phyloP scores from a whole-genome alignment of 1,140 invertebrate genomes.

The Drosophila pruinosa region DNA sequence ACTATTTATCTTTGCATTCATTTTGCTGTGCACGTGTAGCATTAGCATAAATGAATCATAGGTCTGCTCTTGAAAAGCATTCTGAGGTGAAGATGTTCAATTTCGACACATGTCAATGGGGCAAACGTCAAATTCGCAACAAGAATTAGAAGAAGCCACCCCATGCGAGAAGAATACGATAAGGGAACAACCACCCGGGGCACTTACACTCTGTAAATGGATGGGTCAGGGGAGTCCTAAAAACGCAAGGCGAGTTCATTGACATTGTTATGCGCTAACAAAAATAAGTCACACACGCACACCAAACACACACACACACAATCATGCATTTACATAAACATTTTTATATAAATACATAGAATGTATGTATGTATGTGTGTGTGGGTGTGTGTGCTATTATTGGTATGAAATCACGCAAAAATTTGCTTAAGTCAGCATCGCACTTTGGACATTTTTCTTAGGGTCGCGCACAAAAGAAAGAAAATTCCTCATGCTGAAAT shows the following conservation, averaged over 20 bases:
- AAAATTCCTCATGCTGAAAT: conserved; percentile 12
- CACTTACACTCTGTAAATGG: conserved; percentile 29
- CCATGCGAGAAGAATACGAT: not conserved
- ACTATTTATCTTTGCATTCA: not conserved
- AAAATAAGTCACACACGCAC: conserved; percentile 33
- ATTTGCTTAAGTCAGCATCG: conserved; percentile 59
- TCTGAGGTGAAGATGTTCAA: conserved; percentile 8
- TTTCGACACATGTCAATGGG: conserved; percentile 21
- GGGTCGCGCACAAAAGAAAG: not conserved
- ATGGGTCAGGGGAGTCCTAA: conserved; percentile 8
- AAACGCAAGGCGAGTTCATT: conserved; percentile 50
- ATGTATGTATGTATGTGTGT: not conserved
- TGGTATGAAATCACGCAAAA: conserved; percentile 27
- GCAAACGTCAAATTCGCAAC: conserved; percentile 15
- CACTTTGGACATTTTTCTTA: conserved; percentile 20
- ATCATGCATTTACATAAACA: conserved; percentile 1
- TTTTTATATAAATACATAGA: not conserved
- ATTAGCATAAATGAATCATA: conserved; percentile 21
- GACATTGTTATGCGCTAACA: conserved; percentile 42
- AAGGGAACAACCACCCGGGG: conserved; percentile 25
- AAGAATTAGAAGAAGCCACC: conserved; percentile 18
- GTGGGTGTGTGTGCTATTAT: not conserved
- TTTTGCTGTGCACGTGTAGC: not conserved
- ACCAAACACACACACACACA: not conserved
- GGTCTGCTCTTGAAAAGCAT: not conserved